These are phyloP conservation scores for Megaceryle torquata DNA, from an alignment of 2,113 vertebrate genomes.

Conservation along the genomic window DNA sequence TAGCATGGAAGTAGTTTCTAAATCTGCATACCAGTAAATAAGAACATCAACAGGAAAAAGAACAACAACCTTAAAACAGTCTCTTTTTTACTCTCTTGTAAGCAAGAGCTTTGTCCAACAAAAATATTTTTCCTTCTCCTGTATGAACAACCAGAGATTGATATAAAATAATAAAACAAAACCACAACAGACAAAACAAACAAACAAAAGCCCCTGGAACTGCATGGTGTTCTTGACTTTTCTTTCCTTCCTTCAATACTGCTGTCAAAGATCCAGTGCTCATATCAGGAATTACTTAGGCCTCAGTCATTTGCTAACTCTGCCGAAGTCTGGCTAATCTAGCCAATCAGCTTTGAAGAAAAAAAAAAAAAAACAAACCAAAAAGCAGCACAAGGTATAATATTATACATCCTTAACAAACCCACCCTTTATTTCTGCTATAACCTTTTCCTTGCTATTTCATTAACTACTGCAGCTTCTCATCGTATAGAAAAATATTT, in stretches of 20 bases:
- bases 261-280: conserved; percentile 79
- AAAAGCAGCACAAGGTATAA: conserved; percentile 83
- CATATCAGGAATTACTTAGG: conserved; percentile 73
- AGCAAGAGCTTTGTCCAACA: conserved; percentile 78
- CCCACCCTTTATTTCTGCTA: conserved; percentile 71
- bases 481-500: conserved; percentile 72
- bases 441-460: conserved; percentile 69
- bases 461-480: conserved; percentile 67
- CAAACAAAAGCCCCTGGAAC: conserved; percentile 73
- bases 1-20: conserved; percentile 82
- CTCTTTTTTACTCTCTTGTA: conserved; percentile 72
- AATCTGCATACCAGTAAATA: conserved; percentile 83
- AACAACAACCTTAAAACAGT: conserved; percentile 70
- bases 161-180: conserved; percentile 71
- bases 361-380: conserved; percentile 60
- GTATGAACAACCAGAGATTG: conserved; percentile 75
- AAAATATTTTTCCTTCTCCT: conserved; percentile 70
- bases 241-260: conserved; percentile 66
- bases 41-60: conserved; percentile 70
- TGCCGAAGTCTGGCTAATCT: conserved; percentile 77
- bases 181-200: conserved; percentile 69
- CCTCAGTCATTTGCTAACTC: conserved; percentile 73
- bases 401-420: conserved; percentile 74
- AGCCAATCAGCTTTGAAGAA: conserved; percentile 77
- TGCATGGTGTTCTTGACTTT: conserved; percentile 69